Conservation (phyloP, 2,888 invertebrate species). For the Tromatobia lineatoria region DNA sequence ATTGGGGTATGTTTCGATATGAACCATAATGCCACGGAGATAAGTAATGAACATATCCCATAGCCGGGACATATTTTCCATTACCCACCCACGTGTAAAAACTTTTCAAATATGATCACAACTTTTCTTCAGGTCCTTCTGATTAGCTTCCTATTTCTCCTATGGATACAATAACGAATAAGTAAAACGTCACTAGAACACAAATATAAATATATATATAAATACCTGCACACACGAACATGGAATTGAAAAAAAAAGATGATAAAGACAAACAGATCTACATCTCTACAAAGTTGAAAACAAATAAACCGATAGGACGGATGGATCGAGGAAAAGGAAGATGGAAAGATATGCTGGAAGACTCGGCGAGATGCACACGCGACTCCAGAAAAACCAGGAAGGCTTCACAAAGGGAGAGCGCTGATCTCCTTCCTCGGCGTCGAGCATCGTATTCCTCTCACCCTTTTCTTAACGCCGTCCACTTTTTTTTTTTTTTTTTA, state of each 20-base stretch:
- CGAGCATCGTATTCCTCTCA: constrained; percentile 3
- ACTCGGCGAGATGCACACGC: not conserved
- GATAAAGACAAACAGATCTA: not conserved
- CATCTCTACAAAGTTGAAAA: not conserved
- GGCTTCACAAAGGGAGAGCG: constrained; percentile 16
- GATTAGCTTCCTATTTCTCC: no score
- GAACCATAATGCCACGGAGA: not conserved
- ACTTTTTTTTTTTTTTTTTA: constrained; percentile 56
- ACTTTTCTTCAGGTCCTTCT: no score
- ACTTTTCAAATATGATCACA: no score
- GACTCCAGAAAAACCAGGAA: constrained; percentile 1
- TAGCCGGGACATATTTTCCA: no score
- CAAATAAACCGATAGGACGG: not conserved
- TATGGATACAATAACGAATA: not conserved
- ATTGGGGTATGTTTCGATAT: no score
- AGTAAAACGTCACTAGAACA: not conserved
- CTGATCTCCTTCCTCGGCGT: constrained; percentile 5
- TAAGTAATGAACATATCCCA: no score
- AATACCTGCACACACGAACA: not conserved
- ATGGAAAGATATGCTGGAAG: not conserved
- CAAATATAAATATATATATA: not conserved
- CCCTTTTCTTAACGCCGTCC: constrained; percentile 14
- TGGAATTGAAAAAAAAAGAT: not conserved
- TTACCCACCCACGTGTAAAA: no score
- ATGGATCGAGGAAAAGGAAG: not conserved